These are phyloP conservation scores for Ciconia boyciana DNA, from an alignment of 2,113 vertebrate genomes.

Conservation along the genomic window DNA sequence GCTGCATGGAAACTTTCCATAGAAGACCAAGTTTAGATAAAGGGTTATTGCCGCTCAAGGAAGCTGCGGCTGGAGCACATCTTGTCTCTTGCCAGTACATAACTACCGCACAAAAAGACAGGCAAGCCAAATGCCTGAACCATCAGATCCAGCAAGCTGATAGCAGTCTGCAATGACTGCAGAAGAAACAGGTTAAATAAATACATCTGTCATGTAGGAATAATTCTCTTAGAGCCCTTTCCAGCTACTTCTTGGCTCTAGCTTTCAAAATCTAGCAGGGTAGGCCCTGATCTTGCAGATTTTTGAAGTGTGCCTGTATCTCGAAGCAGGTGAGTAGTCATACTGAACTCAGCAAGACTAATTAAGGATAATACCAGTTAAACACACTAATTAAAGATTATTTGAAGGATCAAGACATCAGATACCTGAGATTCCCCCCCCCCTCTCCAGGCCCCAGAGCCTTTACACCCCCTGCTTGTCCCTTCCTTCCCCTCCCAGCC, in stretches of 20 bases:
- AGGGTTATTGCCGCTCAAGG: not conserved
- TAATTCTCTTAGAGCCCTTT: not conserved
- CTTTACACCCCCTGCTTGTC: not conserved
- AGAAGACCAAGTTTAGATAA: not conserved
- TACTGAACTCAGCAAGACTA: not conserved
- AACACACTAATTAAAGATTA: constrained; percentile 38
- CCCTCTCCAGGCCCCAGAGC: not conserved
- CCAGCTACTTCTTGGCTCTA: not conserved
- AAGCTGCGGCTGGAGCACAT: not conserved
- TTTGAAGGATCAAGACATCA: not conserved
- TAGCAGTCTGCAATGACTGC: not conserved
- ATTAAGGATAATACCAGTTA: constrained; percentile 10
- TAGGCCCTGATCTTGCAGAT: not conserved
- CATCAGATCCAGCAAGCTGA: not conserved
- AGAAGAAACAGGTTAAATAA: not conserved
- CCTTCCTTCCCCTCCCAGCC: not conserved
- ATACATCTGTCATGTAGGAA: not conserved
- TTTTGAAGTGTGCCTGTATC: not conserved
- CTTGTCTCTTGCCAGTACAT: not conserved
- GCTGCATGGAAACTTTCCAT: not conserved
- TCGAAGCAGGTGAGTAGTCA: not conserved
- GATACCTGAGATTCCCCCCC: not conserved
- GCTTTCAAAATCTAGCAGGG: not conserved
- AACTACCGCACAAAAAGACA: not conserved
- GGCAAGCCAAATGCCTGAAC: not conserved